A percentile compares a stretch with the other conserved stretches of the same genome.
phyloP scores from a whole-genome alignment of 2,888 invertebrate genomes.

The Frankliniella fusca region DNA sequence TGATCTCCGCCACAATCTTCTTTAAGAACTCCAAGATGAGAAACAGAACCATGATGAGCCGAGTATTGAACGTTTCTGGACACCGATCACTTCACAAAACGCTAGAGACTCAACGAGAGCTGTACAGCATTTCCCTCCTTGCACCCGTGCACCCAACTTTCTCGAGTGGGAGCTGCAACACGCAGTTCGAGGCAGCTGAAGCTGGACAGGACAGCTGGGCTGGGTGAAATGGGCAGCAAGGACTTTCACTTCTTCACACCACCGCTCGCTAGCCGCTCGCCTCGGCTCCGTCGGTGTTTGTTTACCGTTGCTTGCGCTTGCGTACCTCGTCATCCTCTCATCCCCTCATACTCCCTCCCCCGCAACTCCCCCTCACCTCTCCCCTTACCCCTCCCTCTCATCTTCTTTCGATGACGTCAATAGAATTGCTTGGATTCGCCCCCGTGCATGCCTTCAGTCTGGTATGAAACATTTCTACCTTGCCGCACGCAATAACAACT shows the following conservation, averaged over 20 bases:
- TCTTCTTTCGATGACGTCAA: too few species aligned
- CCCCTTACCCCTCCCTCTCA: too few species aligned
- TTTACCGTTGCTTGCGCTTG: neutral
- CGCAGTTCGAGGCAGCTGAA: neutral
- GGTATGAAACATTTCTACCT: neutral
- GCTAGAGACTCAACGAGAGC: neutral
- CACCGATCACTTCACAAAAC: neutral
- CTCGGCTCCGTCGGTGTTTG: neutral
- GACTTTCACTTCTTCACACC: neutral
- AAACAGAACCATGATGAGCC: neutral
- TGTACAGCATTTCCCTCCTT: neutral
- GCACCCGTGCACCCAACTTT: neutral
- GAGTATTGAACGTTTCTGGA: neutral
- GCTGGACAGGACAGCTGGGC: neutral
- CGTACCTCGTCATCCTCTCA: too few species aligned
- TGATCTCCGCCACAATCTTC: conserved; percentile 51
- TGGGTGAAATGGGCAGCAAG: neutral
- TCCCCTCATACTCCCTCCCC: too few species aligned
- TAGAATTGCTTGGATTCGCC: too few species aligned
- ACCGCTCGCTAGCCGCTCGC: neutral
- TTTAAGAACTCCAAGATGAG: conserved; percentile 31
- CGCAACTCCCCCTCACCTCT: too few species aligned
- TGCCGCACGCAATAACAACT: neutral
- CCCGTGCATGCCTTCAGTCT: neutral
- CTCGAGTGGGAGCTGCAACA: neutral